Percentiles rank a stretch among this genome's conserved stretches.
phyloP scores from a whole-genome alignment of 2,113 vertebrate species.

The Microcebus lehilahytsara region DNA sequence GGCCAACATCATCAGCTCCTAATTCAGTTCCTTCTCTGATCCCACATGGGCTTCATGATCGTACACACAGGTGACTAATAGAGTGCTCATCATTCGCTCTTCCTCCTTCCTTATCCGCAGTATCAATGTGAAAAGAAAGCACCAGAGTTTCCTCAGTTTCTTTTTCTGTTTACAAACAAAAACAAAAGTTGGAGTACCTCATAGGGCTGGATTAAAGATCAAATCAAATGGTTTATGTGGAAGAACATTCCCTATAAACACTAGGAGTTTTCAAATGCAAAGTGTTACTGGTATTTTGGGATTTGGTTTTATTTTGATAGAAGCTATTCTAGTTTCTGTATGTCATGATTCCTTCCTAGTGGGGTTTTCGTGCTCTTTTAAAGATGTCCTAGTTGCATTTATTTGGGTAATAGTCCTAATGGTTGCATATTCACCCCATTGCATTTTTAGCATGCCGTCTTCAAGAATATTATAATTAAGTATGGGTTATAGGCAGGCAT shows the following conservation, averaged over 20 bases:
- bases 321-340: neutral
- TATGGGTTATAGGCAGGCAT: fast-evolving
- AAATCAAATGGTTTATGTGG: neutral
- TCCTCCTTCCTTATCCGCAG: neutral
- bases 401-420: neutral
- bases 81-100: neutral
- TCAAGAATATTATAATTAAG: neutral
- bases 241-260: neutral
- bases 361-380: neutral
- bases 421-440: neutral
- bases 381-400: neutral
- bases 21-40: neutral
- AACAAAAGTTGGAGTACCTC: neutral
- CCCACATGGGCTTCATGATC: neutral
- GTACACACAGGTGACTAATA: too few relatives aligned
- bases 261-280: neutral
- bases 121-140: neutral
- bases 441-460: neutral
- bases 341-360: neutral
- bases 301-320: neutral
- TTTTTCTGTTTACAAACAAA: neutral
- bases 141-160: neutral
- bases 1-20: neutral
- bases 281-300: neutral
- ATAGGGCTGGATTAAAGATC: neutral